Evolutionary conservation across 37 sponge, comb jelly and placozoan genomes (phyloP), one percentile per base, ranked within the genome.

Genomic region (Mnemiopsis leidyi): DNA sequence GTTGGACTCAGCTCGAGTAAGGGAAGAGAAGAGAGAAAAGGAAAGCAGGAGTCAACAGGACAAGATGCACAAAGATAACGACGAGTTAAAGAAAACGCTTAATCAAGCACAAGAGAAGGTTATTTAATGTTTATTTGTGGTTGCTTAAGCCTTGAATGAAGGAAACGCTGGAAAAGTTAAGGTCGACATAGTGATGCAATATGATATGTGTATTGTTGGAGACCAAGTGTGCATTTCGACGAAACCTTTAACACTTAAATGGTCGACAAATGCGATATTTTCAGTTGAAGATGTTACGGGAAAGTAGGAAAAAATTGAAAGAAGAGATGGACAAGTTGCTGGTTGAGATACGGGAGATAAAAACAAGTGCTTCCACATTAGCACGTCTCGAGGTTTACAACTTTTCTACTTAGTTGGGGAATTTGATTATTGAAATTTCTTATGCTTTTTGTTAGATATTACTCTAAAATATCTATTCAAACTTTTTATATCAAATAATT

Each of bases 241-340:
- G n/a, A n/a, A n/a, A n/a, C n/a, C n/a, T n/a, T n/a, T n/a, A n/a
- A n/a, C n/a, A n/a, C n/a, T n/a, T n/a, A n/a, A n/a, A n/a, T n/a
- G n/a, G n/a, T n/a, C n/a, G n/a, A n/a, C n/a, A n/a, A n/a, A n/a
- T n/a, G n/a, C n/a, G n/a, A n/a, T n/a, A n/a, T 39, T 40, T 40
- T 85, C 90, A 85, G 90, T 29, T 85, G 36, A 85, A 33, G 23
- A 85, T 85, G 36, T 25, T 23, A 24, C 32, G 36, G 90, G 90
- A 85, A 39, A 85, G 48, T 85, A 38, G 29, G 48, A 85, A 24
- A 61, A 38, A 40, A 3, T 33, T 85, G 1, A 85, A 85, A 39
- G 90, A 40, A 3, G 90, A 85, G 35, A 40, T 85, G 90, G 61
- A 85, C 48, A 40, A 85, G 26, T n/a, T 85, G 24, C 21, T 85